Evolutionary conservation across 2,888 invertebrate species (phyloP).

Genomic region (Drosophila pseudotalamancana): DNA sequence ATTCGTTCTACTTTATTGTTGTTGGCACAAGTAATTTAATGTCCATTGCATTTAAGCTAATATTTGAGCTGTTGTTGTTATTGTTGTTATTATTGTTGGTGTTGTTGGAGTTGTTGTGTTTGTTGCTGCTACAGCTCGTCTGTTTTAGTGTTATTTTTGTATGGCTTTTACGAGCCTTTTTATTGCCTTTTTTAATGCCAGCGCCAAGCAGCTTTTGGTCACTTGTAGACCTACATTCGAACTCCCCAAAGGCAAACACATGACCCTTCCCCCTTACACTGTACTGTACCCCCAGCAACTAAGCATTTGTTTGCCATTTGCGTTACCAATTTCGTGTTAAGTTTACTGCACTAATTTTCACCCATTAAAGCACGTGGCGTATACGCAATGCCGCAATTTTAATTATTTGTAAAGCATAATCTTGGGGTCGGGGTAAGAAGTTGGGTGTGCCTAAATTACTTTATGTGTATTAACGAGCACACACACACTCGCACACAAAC

Average conservation of each 20-base stretch:
- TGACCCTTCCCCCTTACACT: constrained; percentile 1
- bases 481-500: constrained; percentile 2
- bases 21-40: constrained; percentile 73
- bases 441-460: constrained; percentile 37
- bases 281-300: constrained; percentile 18
- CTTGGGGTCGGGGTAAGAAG: constrained; percentile 5
- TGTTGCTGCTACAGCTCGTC: constrained; percentile 16
- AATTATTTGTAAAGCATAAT: constrained; percentile 56
- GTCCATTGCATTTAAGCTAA: constrained; percentile 77
- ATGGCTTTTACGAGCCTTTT: constrained; percentile 71
- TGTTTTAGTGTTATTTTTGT: constrained; percentile 56
- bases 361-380: constrained; percentile 54
- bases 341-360: constrained; percentile 72
- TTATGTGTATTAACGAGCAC: constrained; percentile 21
- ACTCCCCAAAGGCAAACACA: constrained; percentile 3
- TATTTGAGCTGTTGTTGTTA: constrained; percentile 57
- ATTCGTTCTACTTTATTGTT: constrained; percentile 70
- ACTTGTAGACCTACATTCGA: constrained; percentile 38
- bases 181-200: constrained; percentile 70
- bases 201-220: constrained; percentile 54
- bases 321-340: constrained; percentile 41
- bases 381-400: constrained; percentile 51
- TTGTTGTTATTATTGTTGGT: constrained; percentile 36
- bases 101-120: constrained; percentile 30
- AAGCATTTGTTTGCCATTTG: constrained; percentile 32